Evolutionary conservation across 2,888 invertebrate genomes (phyloP), one percentile per base, ranked within the genome.

Genomic region (Tiliacea aurago): DNA sequence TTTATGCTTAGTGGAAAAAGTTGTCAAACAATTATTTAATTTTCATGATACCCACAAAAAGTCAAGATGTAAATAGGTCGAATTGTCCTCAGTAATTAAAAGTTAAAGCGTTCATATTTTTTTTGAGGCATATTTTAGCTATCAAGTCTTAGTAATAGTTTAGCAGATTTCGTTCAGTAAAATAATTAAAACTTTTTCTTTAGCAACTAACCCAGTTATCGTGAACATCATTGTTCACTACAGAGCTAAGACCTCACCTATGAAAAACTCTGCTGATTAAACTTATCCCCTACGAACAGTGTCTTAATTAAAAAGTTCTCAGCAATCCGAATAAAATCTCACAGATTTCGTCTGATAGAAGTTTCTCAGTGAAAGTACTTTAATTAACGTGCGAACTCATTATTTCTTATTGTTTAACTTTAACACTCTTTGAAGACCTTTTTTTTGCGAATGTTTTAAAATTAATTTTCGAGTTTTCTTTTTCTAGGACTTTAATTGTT

Each of bases 231-330:
- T 62, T 33, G 53, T 80, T 67, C 45, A 58, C 47, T 59, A 68
- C 55, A 56, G 23, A 76, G 68, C 72, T 37, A 45, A 18, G 10
- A 10, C 7, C 15, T 49, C 73, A 84, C 77, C 66, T 69, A 70
- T 68, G 76, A 37, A 59, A 66, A 74, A 74, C 66, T 86, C 70
- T 15, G 15, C 75, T 75, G 64, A 76, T 78, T 59, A 76, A 84
- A 86, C 73, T 86, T 84, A 78, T 71, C 47, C 56, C 37, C 43
- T 63, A 70, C 74, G 62, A 61, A 59, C 76, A 51, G 74, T 76
- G 67, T 80, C 79, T 85, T 88, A 90, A 90, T 91, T 91, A 90
- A 86, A 89, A 91, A 91, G 88, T 91, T 91, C 69, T 63, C 65
- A 58, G 61, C 64, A 65, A 89, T 89, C 71, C 73, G 81, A 86